phyloP scores from a whole-genome alignment of 1,140 invertebrate genomes.

The Pseudomyrmex gracilis region DNA sequence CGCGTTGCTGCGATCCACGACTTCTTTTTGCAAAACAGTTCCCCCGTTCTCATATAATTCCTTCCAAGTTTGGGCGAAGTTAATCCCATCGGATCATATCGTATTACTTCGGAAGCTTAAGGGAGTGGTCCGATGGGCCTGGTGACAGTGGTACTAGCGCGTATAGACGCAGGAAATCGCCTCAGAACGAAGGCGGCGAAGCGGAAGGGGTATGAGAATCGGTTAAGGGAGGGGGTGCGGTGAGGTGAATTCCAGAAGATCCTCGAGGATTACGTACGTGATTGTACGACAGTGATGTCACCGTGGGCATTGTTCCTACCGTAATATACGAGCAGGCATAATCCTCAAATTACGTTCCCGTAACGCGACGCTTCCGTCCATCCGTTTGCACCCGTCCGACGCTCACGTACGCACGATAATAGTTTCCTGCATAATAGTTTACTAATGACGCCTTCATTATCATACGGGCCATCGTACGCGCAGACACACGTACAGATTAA shows the following conservation, averaged over 20 bases:
- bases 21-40: conserved; percentile 20
- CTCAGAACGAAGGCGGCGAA: not conserved
- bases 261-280: conserved; percentile 77
- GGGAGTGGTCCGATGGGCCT: conserved; percentile 16
- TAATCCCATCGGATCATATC: conserved; percentile 69
- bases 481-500: conserved; percentile 39
- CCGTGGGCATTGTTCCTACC: conserved; percentile 67
- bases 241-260: conserved; percentile 74
- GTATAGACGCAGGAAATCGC: conserved; percentile 3
- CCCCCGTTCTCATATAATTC: conserved; percentile 58
- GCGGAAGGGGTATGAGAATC: not conserved
- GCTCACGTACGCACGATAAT: conserved; percentile 68
- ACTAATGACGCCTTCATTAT: conserved; percentile 71
- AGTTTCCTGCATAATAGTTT: conserved; percentile 75
- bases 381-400: conserved; percentile 59
- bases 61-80: conserved; percentile 58
- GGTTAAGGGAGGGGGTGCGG: not conserved
- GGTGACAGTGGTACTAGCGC: conserved; percentile 38
- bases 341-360: conserved; percentile 78
- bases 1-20: conserved; percentile 12
- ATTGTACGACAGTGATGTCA: conserved; percentile 76
- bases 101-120: conserved; percentile 64
- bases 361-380: conserved; percentile 69
- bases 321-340: conserved; percentile 77
- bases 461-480: conserved; percentile 35